A percentile compares a stretch with the other conserved stretches of the same genome.
These are phyloP conservation scores for Ornithoptera priamus DNA, from an alignment of 2,888 invertebrate genomes.

Conservation along the genomic window DNA sequence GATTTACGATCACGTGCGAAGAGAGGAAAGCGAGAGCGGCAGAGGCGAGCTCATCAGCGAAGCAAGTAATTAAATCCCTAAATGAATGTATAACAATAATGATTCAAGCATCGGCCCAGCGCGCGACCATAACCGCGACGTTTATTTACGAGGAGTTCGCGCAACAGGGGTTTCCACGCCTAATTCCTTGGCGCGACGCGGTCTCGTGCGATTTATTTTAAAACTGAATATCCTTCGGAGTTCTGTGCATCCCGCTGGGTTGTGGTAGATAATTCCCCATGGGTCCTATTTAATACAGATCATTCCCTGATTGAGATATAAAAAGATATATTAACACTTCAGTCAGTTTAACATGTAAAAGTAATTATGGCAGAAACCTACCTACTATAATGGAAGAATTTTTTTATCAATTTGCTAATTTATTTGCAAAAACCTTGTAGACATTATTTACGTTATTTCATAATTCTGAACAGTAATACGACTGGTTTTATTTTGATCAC, in stretches of 20 bases:
- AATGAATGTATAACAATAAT: constrained; percentile 74
- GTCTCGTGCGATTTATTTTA: constrained; percentile 76
- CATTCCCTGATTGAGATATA: constrained; percentile 67
- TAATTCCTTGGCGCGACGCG: constrained; percentile 76
- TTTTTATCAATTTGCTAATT: neutral
- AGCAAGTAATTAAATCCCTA: constrained; percentile 77
- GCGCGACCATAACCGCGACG: constrained; percentile 52
- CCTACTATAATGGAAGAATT: neutral
- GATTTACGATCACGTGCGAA: constrained; percentile 74
- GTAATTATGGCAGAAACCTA: neutral
- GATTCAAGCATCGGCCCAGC: constrained; percentile 57
- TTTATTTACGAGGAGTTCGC: constrained; percentile 77
- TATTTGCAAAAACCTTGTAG: neutral
- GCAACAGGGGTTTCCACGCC: constrained; percentile 74
- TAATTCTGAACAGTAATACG: neutral
- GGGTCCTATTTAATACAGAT: constrained; percentile 64
- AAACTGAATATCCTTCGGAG: constrained; percentile 71
- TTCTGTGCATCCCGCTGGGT: constrained; percentile 66
- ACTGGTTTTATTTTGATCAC: neutral
- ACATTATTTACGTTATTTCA: neutral
- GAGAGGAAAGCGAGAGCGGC: constrained; percentile 37
- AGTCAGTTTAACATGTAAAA: neutral
- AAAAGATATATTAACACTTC: constrained; percentile 35
- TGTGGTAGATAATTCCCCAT: constrained; percentile 68
- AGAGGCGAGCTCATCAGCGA: constrained; percentile 52